Base-by-base conservation (phyloP, 2,797 vertebrate species). In the Tadarida brasiliensis region DNA sequence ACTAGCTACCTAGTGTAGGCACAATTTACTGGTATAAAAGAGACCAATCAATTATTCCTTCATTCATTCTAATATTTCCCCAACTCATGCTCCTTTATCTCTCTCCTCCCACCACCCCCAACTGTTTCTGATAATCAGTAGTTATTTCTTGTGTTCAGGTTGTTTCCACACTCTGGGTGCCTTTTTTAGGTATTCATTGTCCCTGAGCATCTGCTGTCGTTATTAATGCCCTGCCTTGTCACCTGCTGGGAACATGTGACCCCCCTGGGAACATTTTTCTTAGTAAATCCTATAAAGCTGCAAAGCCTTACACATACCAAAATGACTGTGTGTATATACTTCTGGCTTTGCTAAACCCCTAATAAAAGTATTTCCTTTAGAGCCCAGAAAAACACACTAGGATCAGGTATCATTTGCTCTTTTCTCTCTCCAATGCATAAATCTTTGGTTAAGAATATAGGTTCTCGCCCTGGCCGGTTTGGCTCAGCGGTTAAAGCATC, bases 51-150 rank as follows among this genome's bases (percentile, higher is more conserved):
- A 11, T 47, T 47, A 67, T 47, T 71, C 17, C n/a, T 87, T 94
- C 57, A 33, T 94, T 97, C 47, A 59, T 96, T 97, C 49, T 95
- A 26, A 1, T 67, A 83, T 70, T 89, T 93, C 59, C 28, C 17
- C 3, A 24, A 15, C 7, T 87, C 71, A 7, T 39, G 19, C 16
- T 77, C 33, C 56, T 28, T 84, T 19, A 68, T 78, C 56, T 14
- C 9, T 26, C 0, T 3, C 3, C 8, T n/a, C 51, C 20, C 20
- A 20, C 57, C 22, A 7, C 19, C 49, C n/a, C 28, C 54, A 56
- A 5, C 70, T 93, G 71, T 92, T 95, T 90, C 56, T 86, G 26
- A 19, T 90, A 67, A 82, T 85, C 57, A 90, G 30, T 94, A 71
- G 56, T 11, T 87, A 65, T 90, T 82, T 82, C 59, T 81, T 57